Evolutionary conservation across 2,797 vertebrate species (phyloP), one percentile per base, ranked within the genome.

Genomic region (Coendou prehensilis): DNA sequence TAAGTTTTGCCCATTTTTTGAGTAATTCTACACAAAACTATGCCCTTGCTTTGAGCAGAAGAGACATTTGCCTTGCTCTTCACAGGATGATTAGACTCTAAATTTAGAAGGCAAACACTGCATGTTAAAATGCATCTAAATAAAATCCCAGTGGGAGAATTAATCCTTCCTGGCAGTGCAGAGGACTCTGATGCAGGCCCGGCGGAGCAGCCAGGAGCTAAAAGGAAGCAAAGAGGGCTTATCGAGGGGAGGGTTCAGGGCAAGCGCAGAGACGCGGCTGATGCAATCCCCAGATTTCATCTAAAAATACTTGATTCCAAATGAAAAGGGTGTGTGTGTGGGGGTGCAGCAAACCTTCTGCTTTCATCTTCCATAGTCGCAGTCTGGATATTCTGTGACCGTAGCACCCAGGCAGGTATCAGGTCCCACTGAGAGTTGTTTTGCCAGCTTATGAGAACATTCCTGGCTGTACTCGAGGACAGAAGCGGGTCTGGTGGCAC

Each of bases 21-120:
- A 54, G 17, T 81, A 22, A 52, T 88, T 95, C 57, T 91, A 30
- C 23, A n/a, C 26, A 33, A 54, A 89, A 45, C 57, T 0, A 2
- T 90, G 78, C 90, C 79, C 91, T 95, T 57, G 59, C 86, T 85
- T 45, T 8, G 13, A 18, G 64, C 89, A 94, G 71, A 63, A n/a
- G 41, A 93, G 78, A 85, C 45, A 33, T 89, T 84, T 50, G 63
- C 91, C 52, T 97, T 3, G 2, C 11, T 94, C 89, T 94, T 96
- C n/a, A 52, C 47, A 15, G 87, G 57, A 52, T 91, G 93, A 96
- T 96, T 91, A 89, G 87, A 52, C 30, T 85, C 96, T 91, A 94
- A 96, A 97, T 93, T 91, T 96, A 96, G 94, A 95, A 97, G 67
- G 91, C 91, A 76, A 73, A 82, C 20, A 33, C 45, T 63, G 93